Conservation (phyloP, 2,113 vertebrate genomes). For the Poeciliopsis occidentalis region DNA sequence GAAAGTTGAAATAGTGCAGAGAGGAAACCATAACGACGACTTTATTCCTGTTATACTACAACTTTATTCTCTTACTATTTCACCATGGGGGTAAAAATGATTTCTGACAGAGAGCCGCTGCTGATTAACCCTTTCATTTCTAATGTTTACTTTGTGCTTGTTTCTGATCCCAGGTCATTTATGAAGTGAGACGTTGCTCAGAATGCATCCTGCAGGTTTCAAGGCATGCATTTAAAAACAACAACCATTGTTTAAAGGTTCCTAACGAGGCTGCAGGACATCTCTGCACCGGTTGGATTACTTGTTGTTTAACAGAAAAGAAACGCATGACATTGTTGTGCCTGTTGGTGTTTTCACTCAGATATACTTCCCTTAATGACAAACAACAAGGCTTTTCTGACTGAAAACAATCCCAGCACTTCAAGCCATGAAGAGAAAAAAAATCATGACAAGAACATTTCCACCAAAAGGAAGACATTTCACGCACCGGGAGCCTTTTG, state of each 20-base stretch:
- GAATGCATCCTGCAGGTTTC: conserved; percentile 55
- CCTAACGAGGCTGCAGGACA: conserved; percentile 61
- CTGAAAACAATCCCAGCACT: conserved; percentile 77
- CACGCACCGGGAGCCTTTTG: conserved; percentile 77
- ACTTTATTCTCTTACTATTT: too few species aligned
- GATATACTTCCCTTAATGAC: conserved; percentile 73
- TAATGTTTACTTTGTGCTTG: conserved; percentile 9
- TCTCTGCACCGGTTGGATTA: conserved; percentile 60
- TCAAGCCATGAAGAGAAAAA: conserved; percentile 76
- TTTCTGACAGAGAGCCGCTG: neutral
- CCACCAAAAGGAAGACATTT: conserved; percentile 79
- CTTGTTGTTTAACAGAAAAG: neutral
- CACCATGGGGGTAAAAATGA: neutral
- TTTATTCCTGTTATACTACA: too few species aligned
- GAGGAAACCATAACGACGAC: too few species aligned
- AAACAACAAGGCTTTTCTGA: conserved; percentile 72
- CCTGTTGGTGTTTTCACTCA: conserved; percentile 69
- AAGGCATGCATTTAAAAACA: conserved; percentile 35
- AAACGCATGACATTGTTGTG: conserved; percentile 70
- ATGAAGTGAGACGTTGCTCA: conserved; percentile 50
- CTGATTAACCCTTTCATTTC: neutral
- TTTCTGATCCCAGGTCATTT: conserved; percentile 43
- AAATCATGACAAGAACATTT: conserved; percentile 68
- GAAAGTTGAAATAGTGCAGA: too few species aligned
- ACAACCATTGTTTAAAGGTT: conserved; percentile 53